Evolutionary conservation across 1,140 invertebrate genomes (phyloP), one percentile per base, ranked within the genome.

Genomic region (Diorhabda sublineata): DNA sequence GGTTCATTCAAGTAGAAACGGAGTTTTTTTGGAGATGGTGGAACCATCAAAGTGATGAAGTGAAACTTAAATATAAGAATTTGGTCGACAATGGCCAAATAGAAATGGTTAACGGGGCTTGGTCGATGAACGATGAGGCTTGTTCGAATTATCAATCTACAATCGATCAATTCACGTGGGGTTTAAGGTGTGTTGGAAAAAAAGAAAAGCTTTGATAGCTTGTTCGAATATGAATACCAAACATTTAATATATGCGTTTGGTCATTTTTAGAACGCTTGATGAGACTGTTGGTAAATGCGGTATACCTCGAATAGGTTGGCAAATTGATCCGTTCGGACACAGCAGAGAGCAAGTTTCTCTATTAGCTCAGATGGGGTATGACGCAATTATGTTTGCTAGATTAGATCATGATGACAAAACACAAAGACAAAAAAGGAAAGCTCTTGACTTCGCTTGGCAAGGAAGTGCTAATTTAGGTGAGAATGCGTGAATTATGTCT

Each of bases 51-150:
- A 76, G 84, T 9, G 87, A 91, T 2, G 76, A 79, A 3, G 83
- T 84, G 1, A 83, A 86, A 61, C 76, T 87, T 11, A 75, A 82
- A 9, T 87, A 90, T 0, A 84, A 84, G 67, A 77, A 81, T 4
- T 80, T 94, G 41, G 90, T 94, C 2, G 76, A 85, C 2, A 82
- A 88, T 73, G 95, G 94, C 3, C 88, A 92, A 71, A 82, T 99
- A 42, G 94, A 98, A 84, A 94, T 99, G 71, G 92, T 91, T 5
- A 89, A 89, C 3, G 94, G 94, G 0, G 91, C 89, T 0, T 96
- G 93, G 93, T 90, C 88, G 67, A 96, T 97, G 94, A 96, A 98
- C 81, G 97, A 98, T 78, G 97, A 98, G 79, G 96, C 95, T 0
- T 84, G 88, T 0, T 89, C 92, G 1, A 94, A 98, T 79, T 99